These are phyloP conservation scores for Echiichthys vipera DNA, from an alignment of 2,797 vertebrate genomes.

Conservation along the genomic window DNA sequence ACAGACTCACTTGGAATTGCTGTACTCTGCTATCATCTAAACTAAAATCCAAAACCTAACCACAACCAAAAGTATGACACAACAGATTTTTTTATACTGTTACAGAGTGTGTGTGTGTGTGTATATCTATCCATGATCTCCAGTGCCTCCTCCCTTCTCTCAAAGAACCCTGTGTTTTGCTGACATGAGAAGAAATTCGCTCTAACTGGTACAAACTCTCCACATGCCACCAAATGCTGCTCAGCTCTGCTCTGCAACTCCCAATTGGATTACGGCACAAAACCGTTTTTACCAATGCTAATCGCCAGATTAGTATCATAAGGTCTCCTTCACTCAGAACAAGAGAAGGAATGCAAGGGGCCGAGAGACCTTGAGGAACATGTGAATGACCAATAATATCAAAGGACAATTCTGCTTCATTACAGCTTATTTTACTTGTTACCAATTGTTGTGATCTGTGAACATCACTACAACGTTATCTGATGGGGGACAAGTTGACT, in stretches of 20 bases:
- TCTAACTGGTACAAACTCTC: constrained; percentile 33
- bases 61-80: not conserved
- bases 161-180: constrained; percentile 39
- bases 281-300: constrained; percentile 61
- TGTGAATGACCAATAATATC: not conserved
- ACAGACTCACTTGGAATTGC: not conserved
- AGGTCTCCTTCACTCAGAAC: constrained; percentile 57
- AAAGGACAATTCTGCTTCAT: not conserved
- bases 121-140: constrained; percentile 29
- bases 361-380: constrained; percentile 5
- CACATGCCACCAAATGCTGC: constrained; percentile 32
- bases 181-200: constrained; percentile 32
- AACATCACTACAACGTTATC: not conserved
- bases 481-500: not conserved
- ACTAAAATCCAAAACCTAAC: constrained; percentile 1
- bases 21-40: not conserved
- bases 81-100: not conserved
- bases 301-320: constrained; percentile 78
- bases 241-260: constrained; percentile 30
- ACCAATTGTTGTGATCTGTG: not conserved
- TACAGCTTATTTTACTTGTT: not conserved
- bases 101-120: not conserved
- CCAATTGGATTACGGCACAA: constrained; percentile 67
- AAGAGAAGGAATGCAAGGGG: constrained; percentile 50
- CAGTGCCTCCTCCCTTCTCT: not conserved